These are phyloP conservation scores for Oncorhynchus keta DNA, from an alignment of 2,113 vertebrate genomes.

Conservation along the genomic window DNA sequence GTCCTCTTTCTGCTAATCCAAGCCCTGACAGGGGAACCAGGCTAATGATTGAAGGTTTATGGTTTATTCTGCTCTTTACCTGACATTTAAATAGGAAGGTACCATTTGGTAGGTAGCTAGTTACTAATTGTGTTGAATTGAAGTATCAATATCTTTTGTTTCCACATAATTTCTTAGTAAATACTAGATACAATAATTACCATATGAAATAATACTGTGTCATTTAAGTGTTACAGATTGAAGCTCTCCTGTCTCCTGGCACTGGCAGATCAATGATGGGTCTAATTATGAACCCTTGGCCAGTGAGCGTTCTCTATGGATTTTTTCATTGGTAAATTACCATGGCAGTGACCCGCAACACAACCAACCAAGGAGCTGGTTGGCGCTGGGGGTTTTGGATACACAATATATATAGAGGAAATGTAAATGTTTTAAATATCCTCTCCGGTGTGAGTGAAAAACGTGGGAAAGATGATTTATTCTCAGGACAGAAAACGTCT, in stretches of 20 bases:
- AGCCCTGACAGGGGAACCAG: too few relatives aligned
- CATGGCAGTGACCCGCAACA: background rate
- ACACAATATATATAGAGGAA: too few relatives aligned
- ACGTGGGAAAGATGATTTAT: background rate
- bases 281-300: constrained; percentile 8
- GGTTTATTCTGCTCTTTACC: too few relatives aligned
- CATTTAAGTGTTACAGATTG: constrained; percentile 1
- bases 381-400: background rate
- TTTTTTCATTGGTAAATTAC: background rate
- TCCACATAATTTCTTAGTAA: background rate
- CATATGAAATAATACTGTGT: too few relatives aligned
- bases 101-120: too few relatives aligned
- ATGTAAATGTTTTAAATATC: too few relatives aligned
- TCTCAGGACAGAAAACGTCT: background rate
- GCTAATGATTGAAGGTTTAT: too few relatives aligned
- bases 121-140: too few relatives aligned
- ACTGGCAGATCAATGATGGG: constrained; percentile 21
- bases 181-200: background rate
- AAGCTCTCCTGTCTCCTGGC: background rate
- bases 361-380: background rate
- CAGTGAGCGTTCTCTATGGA: background rate
- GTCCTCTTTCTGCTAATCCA: background rate
- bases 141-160: too few relatives aligned
- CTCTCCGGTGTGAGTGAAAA: background rate
- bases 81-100: too few relatives aligned